Conservation (phyloP, 1,140 invertebrate genomes). For the Reticulitermes speratus region DNA sequence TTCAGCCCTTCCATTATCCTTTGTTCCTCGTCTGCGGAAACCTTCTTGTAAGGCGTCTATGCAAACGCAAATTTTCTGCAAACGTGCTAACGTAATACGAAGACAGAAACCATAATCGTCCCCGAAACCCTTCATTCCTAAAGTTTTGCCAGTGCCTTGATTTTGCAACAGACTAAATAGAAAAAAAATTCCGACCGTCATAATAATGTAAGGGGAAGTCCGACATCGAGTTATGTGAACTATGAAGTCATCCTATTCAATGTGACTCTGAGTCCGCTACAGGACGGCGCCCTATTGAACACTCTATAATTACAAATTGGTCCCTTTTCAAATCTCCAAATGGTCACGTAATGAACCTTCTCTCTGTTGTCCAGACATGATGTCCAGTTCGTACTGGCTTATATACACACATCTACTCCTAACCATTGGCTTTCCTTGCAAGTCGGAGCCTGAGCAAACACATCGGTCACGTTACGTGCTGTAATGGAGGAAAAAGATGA, state of each 20-base stretch:
- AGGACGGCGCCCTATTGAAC: slow-evolving; percentile 29
- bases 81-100: neutral
- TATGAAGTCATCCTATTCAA: slow-evolving; percentile 25
- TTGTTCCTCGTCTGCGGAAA: too few species aligned
- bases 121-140: neutral
- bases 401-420: neutral
- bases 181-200: neutral
- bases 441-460: neutral
- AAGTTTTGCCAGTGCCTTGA: neutral
- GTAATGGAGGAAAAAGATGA: neutral
- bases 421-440: neutral
- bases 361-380: slow-evolving; percentile 11
- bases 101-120: neutral
- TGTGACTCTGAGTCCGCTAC: neutral
- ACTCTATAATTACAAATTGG: slow-evolving; percentile 36
- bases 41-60: too few species aligned
- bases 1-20: too few species aligned
- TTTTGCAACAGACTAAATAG: neutral
- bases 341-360: slow-evolving; percentile 34
- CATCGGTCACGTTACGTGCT: neutral
- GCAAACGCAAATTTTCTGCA: neutral
- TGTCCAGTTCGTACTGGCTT: slow-evolving; percentile 1
- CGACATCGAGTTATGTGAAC: neutral
- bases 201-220: neutral
- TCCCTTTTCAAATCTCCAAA: slow-evolving; percentile 35